These are phyloP conservation scores for Salmo trutta DNA, from an alignment of 2,797 vertebrate genomes.

Conservation along the genomic window DNA sequence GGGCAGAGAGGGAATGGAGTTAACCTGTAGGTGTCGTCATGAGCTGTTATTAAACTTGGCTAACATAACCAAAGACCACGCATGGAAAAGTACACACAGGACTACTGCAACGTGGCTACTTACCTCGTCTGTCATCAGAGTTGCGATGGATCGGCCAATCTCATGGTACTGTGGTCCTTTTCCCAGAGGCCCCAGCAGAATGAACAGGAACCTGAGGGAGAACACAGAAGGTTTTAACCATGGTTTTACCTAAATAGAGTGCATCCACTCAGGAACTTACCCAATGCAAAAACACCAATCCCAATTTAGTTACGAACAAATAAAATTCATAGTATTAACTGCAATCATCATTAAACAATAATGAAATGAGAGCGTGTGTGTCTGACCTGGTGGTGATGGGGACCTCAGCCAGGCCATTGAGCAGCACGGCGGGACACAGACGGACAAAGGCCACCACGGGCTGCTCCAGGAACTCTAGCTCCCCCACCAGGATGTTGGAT, in stretches of 20 bases:
- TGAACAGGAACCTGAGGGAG: constrained; percentile 90
- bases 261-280: background rate
- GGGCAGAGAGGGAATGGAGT: background rate
- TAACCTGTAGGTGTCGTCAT: background rate
- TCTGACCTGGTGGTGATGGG: constrained; percentile 93
- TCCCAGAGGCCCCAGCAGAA: constrained; percentile 93
- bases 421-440: constrained; percentile 90
- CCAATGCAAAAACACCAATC: background rate
- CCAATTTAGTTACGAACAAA: too few species aligned
- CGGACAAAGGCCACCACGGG: constrained; percentile 95
- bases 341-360: background rate
- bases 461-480: constrained; percentile 93
- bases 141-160: constrained; percentile 96
- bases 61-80: too few species aligned
- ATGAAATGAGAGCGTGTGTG: background rate
- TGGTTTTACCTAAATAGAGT: background rate
- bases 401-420: constrained; percentile 94
- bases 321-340: too few species aligned
- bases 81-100: background rate
- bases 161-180: constrained; percentile 97
- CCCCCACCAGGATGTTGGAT: constrained; percentile 97
- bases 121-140: constrained; percentile 98
- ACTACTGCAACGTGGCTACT: constrained; percentile 34
- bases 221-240: constrained; percentile 23
- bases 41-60: background rate